These are phyloP conservation scores for Vulpes ferrilata DNA, from an alignment of 2,113 vertebrate species.

Conservation along the genomic window DNA sequence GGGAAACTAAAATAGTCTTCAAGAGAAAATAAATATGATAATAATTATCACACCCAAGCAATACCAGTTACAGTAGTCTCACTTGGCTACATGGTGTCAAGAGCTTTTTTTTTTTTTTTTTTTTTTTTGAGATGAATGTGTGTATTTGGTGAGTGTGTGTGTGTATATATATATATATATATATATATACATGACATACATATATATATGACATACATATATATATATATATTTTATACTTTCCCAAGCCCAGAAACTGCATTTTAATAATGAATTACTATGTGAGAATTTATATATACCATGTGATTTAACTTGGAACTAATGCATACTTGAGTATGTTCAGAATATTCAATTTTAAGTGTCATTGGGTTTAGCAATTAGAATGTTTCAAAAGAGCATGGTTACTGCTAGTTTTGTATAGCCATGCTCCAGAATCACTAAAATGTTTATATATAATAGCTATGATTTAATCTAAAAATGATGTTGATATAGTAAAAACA, in stretches of 20 bases:
- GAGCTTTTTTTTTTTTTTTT: not conserved
- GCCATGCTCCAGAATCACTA: conserved; percentile 18
- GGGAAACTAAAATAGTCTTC: not conserved
- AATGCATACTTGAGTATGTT: conserved; percentile 51
- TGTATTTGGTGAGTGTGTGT: not conserved
- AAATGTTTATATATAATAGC: not conserved
- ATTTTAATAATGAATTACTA: conserved; percentile 62
- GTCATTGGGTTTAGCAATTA: conserved; percentile 11
- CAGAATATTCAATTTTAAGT: conserved; percentile 56
- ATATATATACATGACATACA: no score
- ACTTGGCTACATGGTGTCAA: not conserved
- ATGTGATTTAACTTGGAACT: conserved; percentile 33
- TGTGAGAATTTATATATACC: conserved; percentile 17
- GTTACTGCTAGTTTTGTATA: conserved; percentile 25
- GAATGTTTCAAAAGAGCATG: conserved; percentile 56
- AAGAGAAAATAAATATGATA: not conserved
- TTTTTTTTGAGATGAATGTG: not conserved
- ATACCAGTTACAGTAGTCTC: not conserved
- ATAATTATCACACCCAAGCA: not conserved
- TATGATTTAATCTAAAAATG: conserved; percentile 66
- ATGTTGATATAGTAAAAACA: conserved; percentile 58
- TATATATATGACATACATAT: no score
- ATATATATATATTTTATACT: not conserved
- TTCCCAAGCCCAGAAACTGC: not conserved
- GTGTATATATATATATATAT: no score